Base-by-base conservation (phyloP, 2,113 vertebrate species). In the Colinus virginianus region DNA sequence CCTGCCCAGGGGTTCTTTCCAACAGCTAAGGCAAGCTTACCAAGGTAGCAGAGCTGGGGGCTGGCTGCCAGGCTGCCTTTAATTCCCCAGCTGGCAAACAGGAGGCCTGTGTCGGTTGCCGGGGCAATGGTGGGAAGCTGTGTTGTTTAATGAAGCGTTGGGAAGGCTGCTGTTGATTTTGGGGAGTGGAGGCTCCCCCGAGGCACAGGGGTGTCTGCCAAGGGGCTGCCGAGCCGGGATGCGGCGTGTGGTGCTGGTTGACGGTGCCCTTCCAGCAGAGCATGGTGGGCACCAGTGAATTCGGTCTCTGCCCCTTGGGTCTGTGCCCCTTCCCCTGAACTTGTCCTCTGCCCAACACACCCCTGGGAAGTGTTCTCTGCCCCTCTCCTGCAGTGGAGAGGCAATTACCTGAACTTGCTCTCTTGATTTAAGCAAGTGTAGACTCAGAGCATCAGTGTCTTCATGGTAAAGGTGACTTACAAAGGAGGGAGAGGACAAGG, bases 11-110 rank as follows among this genome's bases (percentile, higher is more conserved):
- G 71, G 82, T 91, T 94, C 80, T 88, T 90, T 77, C 78, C 58
- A 59, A 63, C 78, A 13, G 34, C 30, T 85, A 80, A 90, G 42
- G 64, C 71, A 87, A 94, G 88, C 79, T 75, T 84, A 91, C 0
- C 2, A 84, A 90, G 92, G 59, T 74, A 66, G 61, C 48, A 48
- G 67, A 95, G 80, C 72, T 1, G 25, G 66, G 84, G 82, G 63
- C 91, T 79, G 92, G 84, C 84, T 94, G 90, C 91, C 92, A 91
- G 91, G 85, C 91, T 94, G 71, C 91, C 85, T 95, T 94, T 96
- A 96, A 97, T 96, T 95, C 94, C 90, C 89, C 93, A 95, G 94
- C 92, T 96, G 94, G 92, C 94, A 96, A 96, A 92, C 94, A 97
- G 94, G 92, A 96, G 92, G 95, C 67, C 85, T 96, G 83, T 92